phyloP scores from a whole-genome alignment of 2,888 invertebrate genomes.

The Sesamia inferens region DNA sequence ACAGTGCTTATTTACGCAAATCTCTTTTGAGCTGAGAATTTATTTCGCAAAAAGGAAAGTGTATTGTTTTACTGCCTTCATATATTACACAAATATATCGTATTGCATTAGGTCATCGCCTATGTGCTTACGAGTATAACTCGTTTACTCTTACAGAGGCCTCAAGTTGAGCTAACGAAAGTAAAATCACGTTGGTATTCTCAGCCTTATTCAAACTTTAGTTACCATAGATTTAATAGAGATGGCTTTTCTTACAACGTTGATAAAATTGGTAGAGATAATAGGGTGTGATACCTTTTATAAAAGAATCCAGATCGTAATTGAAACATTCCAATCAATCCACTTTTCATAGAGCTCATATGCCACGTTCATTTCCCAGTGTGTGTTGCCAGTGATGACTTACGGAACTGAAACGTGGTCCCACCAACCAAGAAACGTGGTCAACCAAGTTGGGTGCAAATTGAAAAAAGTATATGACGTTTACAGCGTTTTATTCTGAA shows the following conservation, averaged over 20 bases:
- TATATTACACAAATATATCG: constrained; percentile 35
- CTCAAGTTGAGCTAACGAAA: constrained; percentile 28
- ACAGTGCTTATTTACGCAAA: constrained; percentile 26
- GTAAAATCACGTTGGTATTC: constrained; percentile 24
- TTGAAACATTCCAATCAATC: too few relatives aligned
- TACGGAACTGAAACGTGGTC: too few relatives aligned
- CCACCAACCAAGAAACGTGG: too few relatives aligned
- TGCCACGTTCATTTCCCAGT: too few relatives aligned
- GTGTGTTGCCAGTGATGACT: too few relatives aligned
- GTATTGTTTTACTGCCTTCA: constrained; percentile 32
- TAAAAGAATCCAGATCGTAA: neutral
- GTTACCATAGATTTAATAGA: neutral
- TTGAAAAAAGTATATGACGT: neutral
- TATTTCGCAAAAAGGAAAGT: constrained; percentile 28
- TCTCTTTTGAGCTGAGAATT: constrained; percentile 13
- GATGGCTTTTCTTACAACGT: neutral
- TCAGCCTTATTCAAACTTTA: neutral
- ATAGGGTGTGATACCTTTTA: neutral
- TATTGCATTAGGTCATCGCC: constrained; percentile 34
- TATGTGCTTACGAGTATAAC: constrained; percentile 33
- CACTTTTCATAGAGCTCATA: too few relatives aligned
- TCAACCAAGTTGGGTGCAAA: too few relatives aligned
- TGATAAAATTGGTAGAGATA: neutral
- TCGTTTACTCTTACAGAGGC: constrained; percentile 30
- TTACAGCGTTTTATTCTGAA: too few relatives aligned